These are phyloP conservation scores for Rutpela maculata DNA, from an alignment of 2,888 invertebrate species.

Conservation along the genomic window DNA sequence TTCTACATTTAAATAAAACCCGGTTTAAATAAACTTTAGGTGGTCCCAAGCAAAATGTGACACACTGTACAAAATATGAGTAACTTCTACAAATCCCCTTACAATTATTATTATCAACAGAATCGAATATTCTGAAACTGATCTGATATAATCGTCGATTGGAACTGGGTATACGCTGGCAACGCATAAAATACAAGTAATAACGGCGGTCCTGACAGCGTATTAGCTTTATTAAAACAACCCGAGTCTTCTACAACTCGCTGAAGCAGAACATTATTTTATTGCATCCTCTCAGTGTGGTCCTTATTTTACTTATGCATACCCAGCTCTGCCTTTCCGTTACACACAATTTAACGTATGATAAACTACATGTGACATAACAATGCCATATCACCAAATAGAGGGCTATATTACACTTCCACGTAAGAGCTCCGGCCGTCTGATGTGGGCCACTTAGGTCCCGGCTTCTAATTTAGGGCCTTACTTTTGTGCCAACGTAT, in stretches of 20 bases:
- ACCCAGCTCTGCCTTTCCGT: conserved; percentile 54
- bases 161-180: conserved; percentile 2
- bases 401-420: not conserved
- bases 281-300: conserved; percentile 65
- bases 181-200: conserved; percentile 52
- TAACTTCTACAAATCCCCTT: not conserved
- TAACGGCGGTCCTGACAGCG: conserved; percentile 56
- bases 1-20: no score
- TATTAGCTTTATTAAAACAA: conserved; percentile 69
- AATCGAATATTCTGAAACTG: not conserved
- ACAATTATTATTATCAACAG: not conserved
- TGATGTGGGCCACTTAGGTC: conserved; percentile 12
- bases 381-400: conserved; percentile 49
- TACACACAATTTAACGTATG: conserved; percentile 69
- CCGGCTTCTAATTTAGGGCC: not conserved
- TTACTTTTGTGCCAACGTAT: not conserved
- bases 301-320: conserved; percentile 60
- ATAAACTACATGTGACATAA: conserved; percentile 65
- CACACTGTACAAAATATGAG: no score
- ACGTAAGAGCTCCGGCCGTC: conserved; percentile 1
- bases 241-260: conserved; percentile 61
- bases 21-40: no score
- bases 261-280: conserved; percentile 67
- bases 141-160: not conserved
- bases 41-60: no score